A percentile compares a stretch with the other conserved stretches of the same genome.
Evolutionary conservation across 2,113 vertebrate genomes (phyloP).

Genomic region (Tiliqua scincoides): DNA sequence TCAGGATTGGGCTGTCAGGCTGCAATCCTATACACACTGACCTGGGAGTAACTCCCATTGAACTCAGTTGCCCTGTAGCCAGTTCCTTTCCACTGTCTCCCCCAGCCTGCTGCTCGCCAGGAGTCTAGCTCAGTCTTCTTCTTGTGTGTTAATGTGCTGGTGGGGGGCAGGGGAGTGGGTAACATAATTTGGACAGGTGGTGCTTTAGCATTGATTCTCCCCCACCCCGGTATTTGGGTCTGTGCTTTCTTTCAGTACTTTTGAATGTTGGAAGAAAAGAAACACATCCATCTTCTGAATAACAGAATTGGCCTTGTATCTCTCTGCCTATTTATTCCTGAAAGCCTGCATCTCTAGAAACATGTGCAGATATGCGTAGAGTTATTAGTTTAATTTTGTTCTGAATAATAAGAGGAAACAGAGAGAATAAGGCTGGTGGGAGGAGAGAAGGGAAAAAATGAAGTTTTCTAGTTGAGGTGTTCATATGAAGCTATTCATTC

Average conservation of each 20-base stretch:
- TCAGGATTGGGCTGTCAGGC: too few species aligned
- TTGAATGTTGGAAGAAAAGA: constrained; percentile 3
- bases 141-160: too few species aligned
- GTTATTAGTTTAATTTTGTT: constrained; percentile 76
- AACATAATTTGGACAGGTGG: too few species aligned
- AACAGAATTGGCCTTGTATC: constrained; percentile 41
- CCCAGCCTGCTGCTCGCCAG: too few species aligned
- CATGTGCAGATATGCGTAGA: constrained; percentile 47
- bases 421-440: constrained; percentile 36
- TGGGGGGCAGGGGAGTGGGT: too few species aligned
- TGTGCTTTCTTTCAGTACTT: neutral
- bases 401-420: constrained; percentile 63
- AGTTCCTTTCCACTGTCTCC: too few species aligned
- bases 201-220: too few species aligned
- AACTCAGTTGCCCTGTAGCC: too few species aligned
- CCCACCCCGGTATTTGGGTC: neutral
- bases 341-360: constrained; percentile 47
- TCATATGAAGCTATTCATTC: constrained; percentile 72
- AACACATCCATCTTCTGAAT: constrained; percentile 33
- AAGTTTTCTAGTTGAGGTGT: constrained; percentile 64
- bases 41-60: too few species aligned
- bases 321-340: constrained; percentile 54
- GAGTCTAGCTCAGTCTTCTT: too few species aligned
- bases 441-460: constrained; percentile 33
- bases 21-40: too few species aligned